These are phyloP conservation scores for Meles meles DNA, from an alignment of 2,113 vertebrate species.

Conservation along the genomic window DNA sequence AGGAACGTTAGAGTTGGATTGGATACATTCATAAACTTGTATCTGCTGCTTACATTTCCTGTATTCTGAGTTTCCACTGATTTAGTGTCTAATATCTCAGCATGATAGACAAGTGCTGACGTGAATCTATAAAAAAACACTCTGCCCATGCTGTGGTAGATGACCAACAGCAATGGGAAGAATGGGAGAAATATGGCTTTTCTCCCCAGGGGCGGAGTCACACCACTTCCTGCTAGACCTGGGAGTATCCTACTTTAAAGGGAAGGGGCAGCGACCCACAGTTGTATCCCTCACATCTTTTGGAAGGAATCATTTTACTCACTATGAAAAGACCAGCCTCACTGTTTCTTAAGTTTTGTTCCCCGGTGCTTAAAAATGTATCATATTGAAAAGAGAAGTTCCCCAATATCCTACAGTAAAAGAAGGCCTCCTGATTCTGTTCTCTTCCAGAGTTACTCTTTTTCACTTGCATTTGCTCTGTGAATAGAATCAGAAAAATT, in stretches of 20 bases:
- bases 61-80: background rate
- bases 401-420: background rate
- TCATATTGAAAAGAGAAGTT: background rate
- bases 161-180: background rate
- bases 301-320: background rate
- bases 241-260: background rate
- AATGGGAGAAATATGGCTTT: background rate
- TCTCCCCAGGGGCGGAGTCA: background rate
- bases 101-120: background rate
- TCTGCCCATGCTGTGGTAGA: background rate
- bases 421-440: background rate
- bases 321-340: background rate
- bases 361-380: background rate
- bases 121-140: background rate
- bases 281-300: background rate
- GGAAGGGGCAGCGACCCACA: background rate
- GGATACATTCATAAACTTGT: background rate
- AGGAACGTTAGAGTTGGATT: background rate
- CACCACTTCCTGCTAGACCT: background rate
- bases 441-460: background rate
- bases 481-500: background rate
- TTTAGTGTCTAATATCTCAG: background rate
- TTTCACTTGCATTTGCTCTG: background rate
- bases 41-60: background rate
- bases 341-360: conserved; percentile 1